Percentiles rank a stretch among this genome's conserved stretches.
phyloP scores from a whole-genome alignment of 2,888 invertebrate species.

The Sarcophaga rosellei region DNA sequence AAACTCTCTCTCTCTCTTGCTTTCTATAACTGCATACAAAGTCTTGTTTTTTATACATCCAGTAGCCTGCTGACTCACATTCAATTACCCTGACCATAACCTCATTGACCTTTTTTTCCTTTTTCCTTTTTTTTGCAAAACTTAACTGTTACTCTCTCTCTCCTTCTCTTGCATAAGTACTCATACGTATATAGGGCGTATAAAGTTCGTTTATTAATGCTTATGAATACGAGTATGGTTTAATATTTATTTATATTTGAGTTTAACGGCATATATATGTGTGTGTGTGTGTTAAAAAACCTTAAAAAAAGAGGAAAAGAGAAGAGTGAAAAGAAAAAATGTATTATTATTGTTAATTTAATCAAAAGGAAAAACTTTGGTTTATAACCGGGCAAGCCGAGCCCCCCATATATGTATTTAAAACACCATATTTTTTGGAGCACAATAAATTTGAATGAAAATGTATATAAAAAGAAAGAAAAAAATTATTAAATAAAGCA shows the following conservation, averaged over 20 bases:
- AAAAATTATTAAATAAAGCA: conserved; percentile 43
- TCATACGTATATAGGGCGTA: not conserved
- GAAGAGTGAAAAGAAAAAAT: no score
- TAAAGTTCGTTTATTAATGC: not conserved
- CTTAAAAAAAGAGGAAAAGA: conserved; percentile 16
- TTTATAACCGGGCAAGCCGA: conserved; percentile 26
- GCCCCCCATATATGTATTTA: conserved; percentile 35
- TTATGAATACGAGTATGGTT: not conserved
- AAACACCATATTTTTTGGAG: conserved; percentile 56
- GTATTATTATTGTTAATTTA: conserved; percentile 59
- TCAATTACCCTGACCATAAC: conserved; percentile 63
- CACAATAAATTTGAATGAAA: conserved; percentile 41
- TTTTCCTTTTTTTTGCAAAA: not conserved
- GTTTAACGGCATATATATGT: not conserved
- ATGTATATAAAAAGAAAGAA: conserved; percentile 23
- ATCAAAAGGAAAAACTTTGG: conserved; percentile 61
- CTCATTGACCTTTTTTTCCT: conserved; percentile 63
- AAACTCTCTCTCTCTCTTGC: no score
- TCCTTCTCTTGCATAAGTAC: not conserved
- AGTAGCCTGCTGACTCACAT: not conserved
- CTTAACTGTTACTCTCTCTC: not conserved
- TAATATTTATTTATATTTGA: not conserved
- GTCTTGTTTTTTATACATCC: not conserved
- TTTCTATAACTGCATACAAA: no score
- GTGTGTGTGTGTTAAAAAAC: conserved; percentile 41